These are phyloP conservation scores for Leptopilina boulardi DNA, from an alignment of 1,140 invertebrate genomes.

Conservation along the genomic window DNA sequence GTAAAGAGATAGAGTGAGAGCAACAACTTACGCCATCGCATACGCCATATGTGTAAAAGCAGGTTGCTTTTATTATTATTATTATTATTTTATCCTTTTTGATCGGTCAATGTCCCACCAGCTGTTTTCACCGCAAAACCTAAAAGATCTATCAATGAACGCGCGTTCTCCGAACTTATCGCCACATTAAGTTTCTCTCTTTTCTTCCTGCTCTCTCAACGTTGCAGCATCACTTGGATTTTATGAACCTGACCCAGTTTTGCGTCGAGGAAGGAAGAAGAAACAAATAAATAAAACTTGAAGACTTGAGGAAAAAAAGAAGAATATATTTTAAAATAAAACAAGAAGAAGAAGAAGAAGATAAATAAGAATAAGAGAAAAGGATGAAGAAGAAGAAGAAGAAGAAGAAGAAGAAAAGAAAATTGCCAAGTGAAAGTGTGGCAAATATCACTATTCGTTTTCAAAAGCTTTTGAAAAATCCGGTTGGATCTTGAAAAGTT, in stretches of 20 bases:
- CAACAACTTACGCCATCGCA: conserved; percentile 9
- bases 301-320: background rate
- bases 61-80: background rate
- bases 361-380: background rate
- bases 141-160: conserved; percentile 46
- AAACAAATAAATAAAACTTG: background rate
- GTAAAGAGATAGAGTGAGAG: conserved; percentile 36
- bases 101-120: conserved; percentile 54
- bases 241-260: conserved; percentile 19
- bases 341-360: background rate
- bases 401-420: too few relatives aligned
- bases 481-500: too few relatives aligned
- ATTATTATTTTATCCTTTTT: background rate
- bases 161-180: conserved; percentile 14
- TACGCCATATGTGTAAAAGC: conserved; percentile 40
- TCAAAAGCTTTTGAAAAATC: too few relatives aligned
- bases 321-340: background rate
- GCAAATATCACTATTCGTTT: too few relatives aligned
- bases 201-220: background rate
- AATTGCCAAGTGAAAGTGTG: too few relatives aligned
- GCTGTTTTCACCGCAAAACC: conserved; percentile 41
- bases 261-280: background rate
- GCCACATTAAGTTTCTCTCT: background rate
- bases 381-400: background rate
- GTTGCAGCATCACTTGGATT: background rate